phyloP scores from a whole-genome alignment of 1,140 invertebrate genomes.

The Drosophila ogumai region DNA sequence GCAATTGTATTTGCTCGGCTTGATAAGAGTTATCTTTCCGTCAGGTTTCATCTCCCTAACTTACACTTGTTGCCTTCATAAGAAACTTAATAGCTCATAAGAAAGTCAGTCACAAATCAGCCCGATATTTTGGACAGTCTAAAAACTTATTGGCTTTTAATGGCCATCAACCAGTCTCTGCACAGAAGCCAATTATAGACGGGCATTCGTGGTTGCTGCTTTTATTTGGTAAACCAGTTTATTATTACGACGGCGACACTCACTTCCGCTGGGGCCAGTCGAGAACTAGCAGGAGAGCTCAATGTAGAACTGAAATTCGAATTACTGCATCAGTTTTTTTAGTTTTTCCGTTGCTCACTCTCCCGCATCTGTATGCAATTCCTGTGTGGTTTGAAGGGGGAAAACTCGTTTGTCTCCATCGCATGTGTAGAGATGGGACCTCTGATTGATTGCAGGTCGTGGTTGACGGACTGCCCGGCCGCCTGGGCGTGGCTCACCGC shows the following conservation, averaged over 20 bases:
- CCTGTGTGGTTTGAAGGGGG: neutral
- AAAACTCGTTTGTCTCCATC: slow-evolving; percentile 22
- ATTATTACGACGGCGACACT: slow-evolving; percentile 1
- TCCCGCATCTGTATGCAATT: neutral
- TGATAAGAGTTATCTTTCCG: slow-evolving; percentile 2
- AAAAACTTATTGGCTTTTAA: neutral
- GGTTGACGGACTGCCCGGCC: slow-evolving; percentile 40
- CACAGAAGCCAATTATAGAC: neutral
- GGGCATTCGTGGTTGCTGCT: neutral
- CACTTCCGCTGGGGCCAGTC: slow-evolving; percentile 14
- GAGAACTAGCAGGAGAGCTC: neutral
- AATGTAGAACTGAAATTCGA: slow-evolving; percentile 15
- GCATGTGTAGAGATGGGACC: slow-evolving; percentile 1
- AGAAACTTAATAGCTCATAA: neutral
- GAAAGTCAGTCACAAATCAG: neutral
- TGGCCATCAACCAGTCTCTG: neutral
- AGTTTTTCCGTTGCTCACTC: slow-evolving; percentile 3
- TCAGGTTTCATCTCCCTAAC: slow-evolving; percentile 8
- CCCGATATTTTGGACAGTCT: neutral
- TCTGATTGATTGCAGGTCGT: slow-evolving; percentile 52
- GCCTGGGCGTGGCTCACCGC: slow-evolving; percentile 21
- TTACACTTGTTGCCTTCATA: neutral
- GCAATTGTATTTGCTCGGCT: neutral
- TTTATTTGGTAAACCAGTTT: slow-evolving; percentile 19
- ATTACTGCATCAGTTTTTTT: slow-evolving; percentile 12